Evolutionary conservation across 2,888 invertebrate species (phyloP).

Genomic region (Formica aserva): DNA sequence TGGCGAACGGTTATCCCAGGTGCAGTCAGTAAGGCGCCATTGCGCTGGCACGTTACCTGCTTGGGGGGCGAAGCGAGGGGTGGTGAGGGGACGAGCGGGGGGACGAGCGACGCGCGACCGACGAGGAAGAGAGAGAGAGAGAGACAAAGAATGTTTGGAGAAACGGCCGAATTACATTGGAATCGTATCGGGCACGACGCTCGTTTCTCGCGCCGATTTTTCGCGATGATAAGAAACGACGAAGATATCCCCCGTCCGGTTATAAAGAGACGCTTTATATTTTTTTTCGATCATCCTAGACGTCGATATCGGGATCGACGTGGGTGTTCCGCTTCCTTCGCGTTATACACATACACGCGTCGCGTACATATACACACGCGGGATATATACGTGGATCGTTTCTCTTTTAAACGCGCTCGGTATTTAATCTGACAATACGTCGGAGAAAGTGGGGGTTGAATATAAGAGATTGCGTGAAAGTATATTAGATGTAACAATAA

Average conservation of each 20-base stretch:
- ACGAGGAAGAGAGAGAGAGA: neutral
- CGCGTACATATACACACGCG: neutral
- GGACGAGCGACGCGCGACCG: slow-evolving; percentile 25
- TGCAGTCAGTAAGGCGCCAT: slow-evolving; percentile 81
- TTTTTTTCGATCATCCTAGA: slow-evolving; percentile 68
- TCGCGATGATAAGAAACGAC: slow-evolving; percentile 4
- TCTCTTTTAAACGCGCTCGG: slow-evolving; percentile 40
- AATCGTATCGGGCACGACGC: slow-evolving; percentile 15
- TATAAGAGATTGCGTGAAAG: slow-evolving; percentile 17
- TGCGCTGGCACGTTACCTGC: slow-evolving; percentile 77
- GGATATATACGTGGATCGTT: neutral
- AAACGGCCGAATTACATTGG: slow-evolving; percentile 39
- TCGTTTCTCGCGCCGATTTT: neutral
- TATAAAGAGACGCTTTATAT: neutral
- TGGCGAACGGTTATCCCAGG: slow-evolving; percentile 80
- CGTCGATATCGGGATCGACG: slow-evolving; percentile 75
- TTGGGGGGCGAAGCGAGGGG: slow-evolving; percentile 34
- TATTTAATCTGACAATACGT: slow-evolving; percentile 34
- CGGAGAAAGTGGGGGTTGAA: slow-evolving; percentile 4
- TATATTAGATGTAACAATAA: neutral
- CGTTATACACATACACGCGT: slow-evolving; percentile 19
- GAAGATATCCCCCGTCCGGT: slow-evolving; percentile 43
- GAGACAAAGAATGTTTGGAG: slow-evolving; percentile 8
- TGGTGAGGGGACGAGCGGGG: neutral
- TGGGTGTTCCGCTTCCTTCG: slow-evolving; percentile 77